Evolutionary conservation across 2,888 invertebrate genomes (phyloP), one percentile per base, ranked within the genome.

Genomic region (Gymnoscelis rufifasciata): DNA sequence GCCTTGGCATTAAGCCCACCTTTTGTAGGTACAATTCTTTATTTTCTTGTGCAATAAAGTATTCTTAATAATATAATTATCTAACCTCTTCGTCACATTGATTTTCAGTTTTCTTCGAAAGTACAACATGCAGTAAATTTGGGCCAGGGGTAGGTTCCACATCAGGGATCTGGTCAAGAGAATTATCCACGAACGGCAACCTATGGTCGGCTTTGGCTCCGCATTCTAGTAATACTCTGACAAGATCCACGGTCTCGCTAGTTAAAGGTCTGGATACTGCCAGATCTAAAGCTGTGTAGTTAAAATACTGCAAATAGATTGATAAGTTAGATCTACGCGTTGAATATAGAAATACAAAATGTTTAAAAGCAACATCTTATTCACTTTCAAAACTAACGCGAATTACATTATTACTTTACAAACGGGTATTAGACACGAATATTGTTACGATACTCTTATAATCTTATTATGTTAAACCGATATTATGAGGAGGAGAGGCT

Each of bases 81-180:
- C n/a, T 12, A 8, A 41, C 83, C 51, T 76, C 67, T 60, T 75
- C 74, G 28, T 78, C 72, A 2, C 3, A 31, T 1, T 73, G 71
- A 39, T 27, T 62, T 2, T 73, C 72, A 1, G 56, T 35, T 47
- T 59, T 73, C 47, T 55, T 79, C 1, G 66, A 63, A n/a, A 86
- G 52, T 1, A 81, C 64, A 31, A 61, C 74, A 50, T 86, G 83
- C 5, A 86, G 54, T 11, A 87, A 62, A 2, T 77, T 83, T 1
- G 87, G 84, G 0, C 84, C 84, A 7, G 59, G 10, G 11, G 3
- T 23, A 23, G 19, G 19, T 19, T 19, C 19, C 19, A 19, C 5
- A 19, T 19, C 19, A 3, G 19, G 19, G n/a, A n/a, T n/a, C n/a
- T n/a, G n/a, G 2, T 54, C 47, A 27, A 15, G n/a, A 47, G 23